phyloP scores from a whole-genome alignment of 2,113 vertebrate genomes.

The Eurystomus gularis region DNA sequence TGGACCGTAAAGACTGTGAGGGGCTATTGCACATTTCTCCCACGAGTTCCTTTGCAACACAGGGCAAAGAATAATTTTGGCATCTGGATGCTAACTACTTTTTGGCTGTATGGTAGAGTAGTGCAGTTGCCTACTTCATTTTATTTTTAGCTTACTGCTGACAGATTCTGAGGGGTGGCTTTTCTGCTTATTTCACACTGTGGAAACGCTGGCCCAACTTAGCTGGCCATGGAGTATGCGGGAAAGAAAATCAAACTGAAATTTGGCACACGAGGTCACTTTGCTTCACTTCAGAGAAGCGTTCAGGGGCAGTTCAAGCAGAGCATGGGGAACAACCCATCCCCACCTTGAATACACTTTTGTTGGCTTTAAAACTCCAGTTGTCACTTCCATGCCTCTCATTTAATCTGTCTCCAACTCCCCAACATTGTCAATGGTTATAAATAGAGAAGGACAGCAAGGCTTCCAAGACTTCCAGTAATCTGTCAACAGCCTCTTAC shows the following conservation, averaged over 20 bases:
- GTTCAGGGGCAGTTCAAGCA: background rate
- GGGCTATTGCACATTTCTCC: background rate
- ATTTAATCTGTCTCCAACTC: background rate
- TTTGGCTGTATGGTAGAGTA: background rate
- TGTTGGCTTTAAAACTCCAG: background rate
- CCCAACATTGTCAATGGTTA: background rate
- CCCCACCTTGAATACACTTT: background rate
- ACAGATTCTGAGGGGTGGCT: background rate
- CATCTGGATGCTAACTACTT: background rate
- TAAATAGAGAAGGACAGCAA: background rate
- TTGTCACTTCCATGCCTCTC: background rate
- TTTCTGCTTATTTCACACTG: background rate
- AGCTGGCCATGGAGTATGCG: background rate
- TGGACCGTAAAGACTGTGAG: background rate
- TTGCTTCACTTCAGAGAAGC: background rate
- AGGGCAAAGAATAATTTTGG: background rate
- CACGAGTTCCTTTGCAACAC: background rate
- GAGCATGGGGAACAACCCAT: background rate
- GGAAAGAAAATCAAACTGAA: background rate
- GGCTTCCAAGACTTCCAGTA: background rate
- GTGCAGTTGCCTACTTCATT: background rate
- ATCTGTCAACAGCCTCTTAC: constrained; percentile 37
- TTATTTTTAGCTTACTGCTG: background rate
- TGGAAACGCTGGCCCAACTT: background rate
- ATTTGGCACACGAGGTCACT: background rate